Evolutionary conservation across 2,888 invertebrate species (phyloP), one percentile per base, ranked within the genome.

Genomic region (Sarcophaga carnaria): DNA sequence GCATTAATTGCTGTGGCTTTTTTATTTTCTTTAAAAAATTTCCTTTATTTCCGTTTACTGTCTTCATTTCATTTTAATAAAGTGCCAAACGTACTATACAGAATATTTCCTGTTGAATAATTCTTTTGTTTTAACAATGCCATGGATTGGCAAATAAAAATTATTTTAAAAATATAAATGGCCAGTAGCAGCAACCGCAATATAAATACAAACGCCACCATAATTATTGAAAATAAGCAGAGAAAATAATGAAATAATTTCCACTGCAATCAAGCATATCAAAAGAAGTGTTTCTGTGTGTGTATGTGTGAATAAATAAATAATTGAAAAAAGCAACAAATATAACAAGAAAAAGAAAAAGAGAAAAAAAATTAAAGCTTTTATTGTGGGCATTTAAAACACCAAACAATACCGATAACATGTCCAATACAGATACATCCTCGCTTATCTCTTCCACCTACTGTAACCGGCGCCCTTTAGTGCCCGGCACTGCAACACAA

Each of bases 401-500:
- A 54, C 54, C 54, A 37, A 37, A 37, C 54, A 3, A 54, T 3
- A 54, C 54, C 27, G 1, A 17, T 62, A 89, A 88, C 77, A 92
- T 91, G 92, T 92, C 92, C 78, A 86, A 89, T 11, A 84, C 85
- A 72, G 71, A 86, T 47, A 27, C 88, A 14, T 37, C 77, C 84
- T 86, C 88, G 25, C 78, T 88, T 37, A 76, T 84, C 49, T 84
- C 88, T 27, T 81, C 89, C 37, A 78, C 89, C 6, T 86, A 84
- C 67, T 84, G 88, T 72, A 8, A 8, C 37, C 89, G 91, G 27
- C 91, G 91, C 17, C 84, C 69, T 22, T 60, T 89, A 84, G 90
- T 89, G 63, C 91, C 92, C 20, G 92, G 92, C n/a, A 86, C 89
- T n/a, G 92, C 92, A 25, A 89, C 90, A 80, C 90, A 90, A 77